Evolutionary conservation across 2,113 vertebrate species (phyloP), one percentile per base, ranked within the genome.

Genomic region (Notechis scutatus): DNA sequence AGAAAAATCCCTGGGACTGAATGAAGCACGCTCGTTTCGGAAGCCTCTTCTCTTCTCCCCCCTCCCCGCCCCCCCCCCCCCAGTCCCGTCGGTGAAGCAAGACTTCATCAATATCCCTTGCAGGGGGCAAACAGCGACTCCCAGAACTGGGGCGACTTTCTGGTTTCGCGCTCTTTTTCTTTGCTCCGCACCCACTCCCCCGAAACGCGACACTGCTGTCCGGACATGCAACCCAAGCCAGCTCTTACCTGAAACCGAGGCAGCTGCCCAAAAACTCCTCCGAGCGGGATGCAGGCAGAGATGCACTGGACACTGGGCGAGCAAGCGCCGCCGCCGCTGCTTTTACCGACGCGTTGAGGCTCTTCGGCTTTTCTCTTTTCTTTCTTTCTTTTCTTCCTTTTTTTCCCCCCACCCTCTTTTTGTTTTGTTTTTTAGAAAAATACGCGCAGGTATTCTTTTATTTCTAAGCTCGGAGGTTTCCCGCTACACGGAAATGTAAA

Each of bases 231-330:
- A 57, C 59, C 92, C 14, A 69, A 26, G 12, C 91, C n/a, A 88
- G 69, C 55, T 42, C 95, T 96, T 94, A 96, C 96, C 96, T 95
- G 59, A 89, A 7, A 20, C 93, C 47, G 91, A 91, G 52, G 21
- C 23, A 55, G 54, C 59, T 12, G n/a, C 8, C 26, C 26, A 42
- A 34, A 39, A 64, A 42, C 81, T 42, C 59, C 91, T 55, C 87
- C 59, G 59, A 88, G 91, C n/a, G 4, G 7, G 57, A 64, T 52
- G 45, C 47, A 54, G 56, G 85, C 91, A 92, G 85, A 88, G 85
- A 87, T 61, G 45, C 42, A 85, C 91, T 42, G 81, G 91, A 74
- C 54, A 1, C 24, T 7, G 74, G 69, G 24, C 24, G 29, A 57
- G 56, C 26, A 3, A n/a, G 56, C 52, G 52, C n/a, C 18, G 64